phyloP scores from a whole-genome alignment of 2,888 invertebrate species.

The Arge pagana region DNA sequence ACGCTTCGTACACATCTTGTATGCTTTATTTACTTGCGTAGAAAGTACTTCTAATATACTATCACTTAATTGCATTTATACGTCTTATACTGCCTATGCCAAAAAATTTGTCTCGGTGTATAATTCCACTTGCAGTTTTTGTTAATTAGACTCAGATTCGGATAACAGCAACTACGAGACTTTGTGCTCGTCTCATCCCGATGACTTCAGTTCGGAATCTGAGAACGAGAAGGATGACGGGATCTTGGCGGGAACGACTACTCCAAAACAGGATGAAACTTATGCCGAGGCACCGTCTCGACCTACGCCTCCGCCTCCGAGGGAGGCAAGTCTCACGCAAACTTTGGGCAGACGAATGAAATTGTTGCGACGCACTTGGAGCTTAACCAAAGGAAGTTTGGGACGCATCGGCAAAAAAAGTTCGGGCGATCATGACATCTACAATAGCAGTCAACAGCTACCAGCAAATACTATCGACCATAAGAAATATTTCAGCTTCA shows the following conservation, averaged over 20 bases:
- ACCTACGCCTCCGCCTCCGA: slow-evolving; percentile 49
- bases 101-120: neutral
- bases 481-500: slow-evolving; percentile 48
- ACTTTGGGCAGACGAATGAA: slow-evolving; percentile 50
- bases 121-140: slow-evolving; percentile 15
- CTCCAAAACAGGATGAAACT: neutral
- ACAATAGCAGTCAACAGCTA: slow-evolving; percentile 28
- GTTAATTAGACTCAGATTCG: slow-evolving; percentile 41
- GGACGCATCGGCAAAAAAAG: slow-evolving; percentile 48
- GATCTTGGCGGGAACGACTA: slow-evolving; percentile 6
- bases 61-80: too few relatives aligned
- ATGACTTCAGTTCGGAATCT: slow-evolving; percentile 45
- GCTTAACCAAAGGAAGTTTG: slow-evolving; percentile 53
- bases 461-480: slow-evolving; percentile 27
- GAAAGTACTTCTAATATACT: too few relatives aligned
- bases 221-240: slow-evolving; percentile 33
- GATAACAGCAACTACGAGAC: slow-evolving; percentile 55
- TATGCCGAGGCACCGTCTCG: slow-evolving; percentile 42
- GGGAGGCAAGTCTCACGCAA: slow-evolving; percentile 48
- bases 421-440: slow-evolving; percentile 26
- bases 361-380: slow-evolving; percentile 52
- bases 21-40: too few relatives aligned
- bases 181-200: slow-evolving; percentile 41
- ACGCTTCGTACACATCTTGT: too few relatives aligned
- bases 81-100: too few relatives aligned